phyloP scores from a whole-genome alignment of 2,113 vertebrate species.

The Kryptolebias marmoratus region DNA sequence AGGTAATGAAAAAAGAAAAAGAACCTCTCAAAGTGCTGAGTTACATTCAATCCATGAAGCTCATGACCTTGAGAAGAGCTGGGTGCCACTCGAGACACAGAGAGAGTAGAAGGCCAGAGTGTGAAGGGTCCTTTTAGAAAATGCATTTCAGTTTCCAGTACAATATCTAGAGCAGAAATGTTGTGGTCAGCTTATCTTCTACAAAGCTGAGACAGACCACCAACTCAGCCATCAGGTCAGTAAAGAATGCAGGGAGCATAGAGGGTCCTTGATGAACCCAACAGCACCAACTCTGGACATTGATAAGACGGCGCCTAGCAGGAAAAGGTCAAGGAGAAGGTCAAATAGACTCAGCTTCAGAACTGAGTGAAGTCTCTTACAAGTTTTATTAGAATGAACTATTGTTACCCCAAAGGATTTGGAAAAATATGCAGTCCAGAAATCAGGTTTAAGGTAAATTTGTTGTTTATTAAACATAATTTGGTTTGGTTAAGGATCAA shows the following conservation, averaged over 20 bases:
- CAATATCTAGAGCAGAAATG: background rate
- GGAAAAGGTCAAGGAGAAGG: background rate
- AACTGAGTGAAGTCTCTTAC: background rate
- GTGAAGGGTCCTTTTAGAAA: background rate
- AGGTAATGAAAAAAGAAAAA: background rate
- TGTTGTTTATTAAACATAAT: no score
- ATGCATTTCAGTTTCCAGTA: background rate
- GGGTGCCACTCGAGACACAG: background rate
- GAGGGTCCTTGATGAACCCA: slow-evolving; percentile 1
- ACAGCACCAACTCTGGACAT: background rate
- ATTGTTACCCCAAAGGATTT: no score
- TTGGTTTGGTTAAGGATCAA: no score
- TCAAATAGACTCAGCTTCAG: background rate
- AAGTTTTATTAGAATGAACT: background rate
- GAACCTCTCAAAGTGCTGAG: background rate
- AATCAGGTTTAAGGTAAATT: no score
- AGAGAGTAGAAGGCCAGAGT: background rate
- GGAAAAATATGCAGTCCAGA: no score
- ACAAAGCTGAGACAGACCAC: background rate
- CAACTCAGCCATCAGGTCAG: background rate
- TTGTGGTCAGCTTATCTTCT: slow-evolving; percentile 1
- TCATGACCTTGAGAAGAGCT: background rate
- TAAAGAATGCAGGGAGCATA: slow-evolving; percentile 5
- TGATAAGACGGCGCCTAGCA: background rate
- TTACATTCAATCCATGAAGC: background rate